Evolutionary conservation across 1,140 invertebrate genomes (phyloP).

Genomic region (Drosophila virilis): DNA sequence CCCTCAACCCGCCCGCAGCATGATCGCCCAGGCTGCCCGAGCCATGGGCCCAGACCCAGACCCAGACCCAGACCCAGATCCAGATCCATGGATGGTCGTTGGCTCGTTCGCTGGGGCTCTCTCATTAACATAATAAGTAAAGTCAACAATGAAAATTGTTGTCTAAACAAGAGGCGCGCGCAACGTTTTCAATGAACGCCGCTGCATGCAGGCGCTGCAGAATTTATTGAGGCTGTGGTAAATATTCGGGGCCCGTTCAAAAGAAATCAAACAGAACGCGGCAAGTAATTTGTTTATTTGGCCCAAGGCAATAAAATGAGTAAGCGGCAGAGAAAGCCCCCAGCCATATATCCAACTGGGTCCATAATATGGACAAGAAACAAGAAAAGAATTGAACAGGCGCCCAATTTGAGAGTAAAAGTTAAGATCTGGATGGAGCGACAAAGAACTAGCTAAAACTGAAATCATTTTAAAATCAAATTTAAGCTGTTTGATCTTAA

Average conservation of each 20-base stretch:
- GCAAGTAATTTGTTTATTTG: conserved; percentile 80
- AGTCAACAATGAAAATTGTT: conserved; percentile 82
- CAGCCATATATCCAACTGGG: background rate
- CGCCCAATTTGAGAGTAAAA: background rate
- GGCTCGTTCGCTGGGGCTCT: conserved; percentile 32
- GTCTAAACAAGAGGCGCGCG: conserved; percentile 75
- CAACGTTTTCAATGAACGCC: conserved; percentile 75
- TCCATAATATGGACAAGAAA: conserved; percentile 3
- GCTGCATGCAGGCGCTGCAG: conserved; percentile 59
- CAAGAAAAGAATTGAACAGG: conserved; percentile 3
- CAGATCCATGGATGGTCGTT: conserved; percentile 35
- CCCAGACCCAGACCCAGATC: conserved; percentile 17
- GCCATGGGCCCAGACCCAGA: background rate
- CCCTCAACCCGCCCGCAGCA: conserved; percentile 27
- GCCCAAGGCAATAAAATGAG: conserved; percentile 70
- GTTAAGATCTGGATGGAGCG: background rate
- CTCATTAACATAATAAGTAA: conserved; percentile 82
- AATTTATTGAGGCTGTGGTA: conserved; percentile 82
- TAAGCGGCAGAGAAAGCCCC: conserved; percentile 44
- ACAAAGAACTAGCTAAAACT: background rate
- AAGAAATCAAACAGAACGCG: conserved; percentile 75
- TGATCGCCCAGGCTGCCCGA: background rate
- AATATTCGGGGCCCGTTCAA: conserved; percentile 81
- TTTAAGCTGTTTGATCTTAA: no score
- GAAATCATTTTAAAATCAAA: no score